Percentiles rank a stretch among this genome's conserved stretches.
Evolutionary conservation across 2,888 invertebrate genomes (phyloP).

Genomic region (Lycophotia porphyrea): DNA sequence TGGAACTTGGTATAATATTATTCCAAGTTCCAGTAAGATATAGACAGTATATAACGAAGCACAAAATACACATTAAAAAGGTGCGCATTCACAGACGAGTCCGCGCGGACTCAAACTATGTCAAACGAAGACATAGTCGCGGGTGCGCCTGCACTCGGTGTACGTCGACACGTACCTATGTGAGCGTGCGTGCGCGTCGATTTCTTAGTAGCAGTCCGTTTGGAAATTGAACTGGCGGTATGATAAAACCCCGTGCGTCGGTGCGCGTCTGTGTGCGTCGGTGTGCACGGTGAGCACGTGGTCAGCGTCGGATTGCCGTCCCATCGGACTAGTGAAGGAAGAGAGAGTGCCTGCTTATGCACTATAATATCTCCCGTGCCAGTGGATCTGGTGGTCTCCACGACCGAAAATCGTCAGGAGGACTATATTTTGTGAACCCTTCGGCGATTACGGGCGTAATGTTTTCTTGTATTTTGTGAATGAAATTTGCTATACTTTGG

Average conservation of each 20-base stretch:
- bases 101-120: neutral
- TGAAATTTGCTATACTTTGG: neutral
- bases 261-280: no score
- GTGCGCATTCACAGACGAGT: neutral
- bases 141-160: slow-evolving; percentile 22
- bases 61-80: neutral
- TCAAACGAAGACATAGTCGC: neutral
- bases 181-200: neutral
- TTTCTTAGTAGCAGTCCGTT: neutral
- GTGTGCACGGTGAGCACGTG: neutral
- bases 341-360: neutral
- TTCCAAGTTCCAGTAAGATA: neutral
- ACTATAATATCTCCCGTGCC: neutral
- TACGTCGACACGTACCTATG: neutral
- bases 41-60: neutral
- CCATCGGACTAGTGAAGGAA: neutral
- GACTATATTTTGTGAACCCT: neutral
- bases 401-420: neutral
- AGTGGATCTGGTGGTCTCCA: neutral
- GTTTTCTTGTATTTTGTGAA: neutral
- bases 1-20: neutral
- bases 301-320: neutral
- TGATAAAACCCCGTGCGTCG: neutral
- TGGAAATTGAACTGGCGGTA: neutral
- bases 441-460: neutral